Evolutionary conservation across 2,888 invertebrate genomes (phyloP).

Genomic region (Brachyptera putata): DNA sequence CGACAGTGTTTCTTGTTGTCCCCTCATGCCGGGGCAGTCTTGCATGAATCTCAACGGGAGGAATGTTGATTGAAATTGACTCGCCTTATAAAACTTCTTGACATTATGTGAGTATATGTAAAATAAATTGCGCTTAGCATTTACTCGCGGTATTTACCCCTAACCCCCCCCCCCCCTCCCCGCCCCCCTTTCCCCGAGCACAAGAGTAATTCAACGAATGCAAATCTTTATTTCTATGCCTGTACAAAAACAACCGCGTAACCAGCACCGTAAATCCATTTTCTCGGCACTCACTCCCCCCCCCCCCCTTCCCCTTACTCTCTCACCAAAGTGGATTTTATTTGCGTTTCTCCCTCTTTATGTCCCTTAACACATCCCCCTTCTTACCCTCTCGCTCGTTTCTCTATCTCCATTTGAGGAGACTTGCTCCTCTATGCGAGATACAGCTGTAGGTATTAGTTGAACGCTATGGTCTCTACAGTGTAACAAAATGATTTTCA

Average conservation of each 20-base stretch:
- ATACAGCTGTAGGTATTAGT: constrained; percentile 27
- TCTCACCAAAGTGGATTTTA: constrained; percentile 9
- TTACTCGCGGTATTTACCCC: neutral
- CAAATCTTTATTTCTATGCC: constrained; percentile 21
- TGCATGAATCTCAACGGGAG: no score
- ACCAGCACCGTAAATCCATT: constrained; percentile 24
- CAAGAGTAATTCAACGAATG: constrained; percentile 19
- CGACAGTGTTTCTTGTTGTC: no score
- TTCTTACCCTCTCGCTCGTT: neutral
- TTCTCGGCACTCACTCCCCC: constrained; percentile 9
- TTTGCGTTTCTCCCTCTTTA: constrained; percentile 4
- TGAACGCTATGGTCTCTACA: constrained; percentile 14
- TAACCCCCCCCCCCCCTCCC: neutral
- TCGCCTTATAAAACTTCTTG: neutral
- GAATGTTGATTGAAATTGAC: neutral
- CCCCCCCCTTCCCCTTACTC: no score
- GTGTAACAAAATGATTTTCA: constrained; percentile 29
- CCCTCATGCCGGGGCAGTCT: no score
- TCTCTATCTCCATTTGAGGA: neutral
- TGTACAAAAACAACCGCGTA: constrained; percentile 14
- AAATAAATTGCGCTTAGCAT: neutral
- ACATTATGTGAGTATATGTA: neutral
- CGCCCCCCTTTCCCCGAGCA: neutral
- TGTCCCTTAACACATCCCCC: neutral
- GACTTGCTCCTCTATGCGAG: neutral